These are phyloP conservation scores for Aplysina aerophoba DNA, from an alignment of 37 sponge, comb jelly and placozoan species.

Conservation along the genomic window DNA sequence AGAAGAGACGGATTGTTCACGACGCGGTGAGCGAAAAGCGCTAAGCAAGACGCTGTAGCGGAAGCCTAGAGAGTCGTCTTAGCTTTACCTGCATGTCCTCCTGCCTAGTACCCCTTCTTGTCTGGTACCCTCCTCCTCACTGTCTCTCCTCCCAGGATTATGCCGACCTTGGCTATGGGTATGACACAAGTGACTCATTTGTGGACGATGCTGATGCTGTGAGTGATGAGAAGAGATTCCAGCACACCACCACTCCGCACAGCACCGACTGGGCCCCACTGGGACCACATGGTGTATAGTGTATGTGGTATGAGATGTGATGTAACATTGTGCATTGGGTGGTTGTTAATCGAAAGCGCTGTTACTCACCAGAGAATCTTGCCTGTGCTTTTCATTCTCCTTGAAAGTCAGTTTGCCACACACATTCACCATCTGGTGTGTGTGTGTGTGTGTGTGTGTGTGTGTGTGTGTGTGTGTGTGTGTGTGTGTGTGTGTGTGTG, in stretches of 20 bases:
- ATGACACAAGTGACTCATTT: constrained; percentile 81
- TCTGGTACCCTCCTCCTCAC: neutral
- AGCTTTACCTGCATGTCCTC: no score
- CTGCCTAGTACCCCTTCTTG: no score
- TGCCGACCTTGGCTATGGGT: constrained; percentile 76
- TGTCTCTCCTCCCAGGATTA: constrained; percentile 47
- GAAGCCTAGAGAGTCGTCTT: no score
- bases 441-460: constrained; percentile 30
- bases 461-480: constrained; percentile 30
- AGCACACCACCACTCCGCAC: neutral
- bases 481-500: constrained; percentile 32
- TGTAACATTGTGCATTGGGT: no score
- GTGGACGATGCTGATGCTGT: constrained; percentile 88
- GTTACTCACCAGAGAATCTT: neutral
- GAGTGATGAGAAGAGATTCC: constrained; percentile 30
- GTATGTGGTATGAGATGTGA: neutral
- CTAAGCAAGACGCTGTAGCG: no score
- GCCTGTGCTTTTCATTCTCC: neutral
- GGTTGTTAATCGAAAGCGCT: no score
- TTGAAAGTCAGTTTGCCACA: neutral
- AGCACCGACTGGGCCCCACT: neutral
- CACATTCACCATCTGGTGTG: neutral
- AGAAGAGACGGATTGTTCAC: constrained; percentile 55
- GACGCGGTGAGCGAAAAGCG: constrained; percentile 36
- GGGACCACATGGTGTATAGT: neutral